A percentile compares a stretch with the other conserved stretches of the same genome.
phyloP scores from a whole-genome alignment of 1,140 invertebrate genomes.

The Phocides pigmalion region DNA sequence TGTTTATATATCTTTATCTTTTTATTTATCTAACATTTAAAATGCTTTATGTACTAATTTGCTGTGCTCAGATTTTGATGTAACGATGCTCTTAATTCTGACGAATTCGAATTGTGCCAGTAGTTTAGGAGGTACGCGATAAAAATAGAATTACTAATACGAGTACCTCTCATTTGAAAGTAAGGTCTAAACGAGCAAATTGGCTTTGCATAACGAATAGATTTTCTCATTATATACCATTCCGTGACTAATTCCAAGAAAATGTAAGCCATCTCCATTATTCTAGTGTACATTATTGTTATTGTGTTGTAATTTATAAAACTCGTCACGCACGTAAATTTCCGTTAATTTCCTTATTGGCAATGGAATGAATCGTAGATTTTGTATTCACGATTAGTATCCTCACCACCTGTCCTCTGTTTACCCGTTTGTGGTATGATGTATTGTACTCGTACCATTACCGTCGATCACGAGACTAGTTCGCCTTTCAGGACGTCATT shows the following conservation, averaged over 20 bases:
- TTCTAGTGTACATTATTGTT: slow-evolving; percentile 27
- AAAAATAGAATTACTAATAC: background rate
- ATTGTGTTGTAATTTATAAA: slow-evolving; percentile 35
- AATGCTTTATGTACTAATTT: too few relatives aligned
- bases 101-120: too few relatives aligned
- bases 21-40: too few relatives aligned
- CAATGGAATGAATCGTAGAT: slow-evolving; percentile 29
- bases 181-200: slow-evolving; percentile 10
- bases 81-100: too few relatives aligned
- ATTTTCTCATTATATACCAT: slow-evolving; percentile 25
- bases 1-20: too few relatives aligned
- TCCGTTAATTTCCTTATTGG: slow-evolving; percentile 48
- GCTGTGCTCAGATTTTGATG: too few relatives aligned
- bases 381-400: slow-evolving; percentile 40
- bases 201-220: slow-evolving; percentile 14
- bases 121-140: too few relatives aligned
- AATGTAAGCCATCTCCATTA: slow-evolving; percentile 29
- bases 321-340: slow-evolving; percentile 42
- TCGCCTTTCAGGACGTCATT: background rate
- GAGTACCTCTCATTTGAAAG: slow-evolving; percentile 4
- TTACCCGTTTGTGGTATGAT: slow-evolving; percentile 24
- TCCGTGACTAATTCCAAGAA: slow-evolving; percentile 21
- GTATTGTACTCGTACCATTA: background rate
- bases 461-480: slow-evolving; percentile 11
- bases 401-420: slow-evolving; percentile 40